Conservation (phyloP, 2,797 vertebrate species). For the Neosalanx taihuensis region DNA sequence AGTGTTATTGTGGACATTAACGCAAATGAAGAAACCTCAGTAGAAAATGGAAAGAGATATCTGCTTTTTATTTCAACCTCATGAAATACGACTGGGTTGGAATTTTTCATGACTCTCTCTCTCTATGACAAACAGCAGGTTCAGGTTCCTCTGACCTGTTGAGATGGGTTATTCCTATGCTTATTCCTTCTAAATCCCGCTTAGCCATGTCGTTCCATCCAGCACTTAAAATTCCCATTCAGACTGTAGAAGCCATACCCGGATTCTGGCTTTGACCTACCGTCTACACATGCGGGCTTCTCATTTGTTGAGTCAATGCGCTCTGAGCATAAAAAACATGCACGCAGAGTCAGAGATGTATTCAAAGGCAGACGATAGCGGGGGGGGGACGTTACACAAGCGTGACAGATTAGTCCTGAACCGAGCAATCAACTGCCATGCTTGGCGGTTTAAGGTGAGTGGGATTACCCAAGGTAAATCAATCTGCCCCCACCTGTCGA, state of each 20-base stretch:
- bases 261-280: not conserved
- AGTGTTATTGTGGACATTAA: no score
- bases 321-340: not conserved
- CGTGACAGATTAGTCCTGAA: conserved; percentile 42
- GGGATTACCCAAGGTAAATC: conserved; percentile 53
- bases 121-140: conserved; percentile 15
- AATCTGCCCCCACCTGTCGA: conserved; percentile 48
- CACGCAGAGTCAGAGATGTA: conserved; percentile 31
- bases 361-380: conserved; percentile 14
- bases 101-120: not conserved
- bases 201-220: conserved; percentile 16
- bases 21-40: no score
- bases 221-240: conserved; percentile 14
- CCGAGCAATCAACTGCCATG: conserved; percentile 38
- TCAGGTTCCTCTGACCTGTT: conserved; percentile 15
- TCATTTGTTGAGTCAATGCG: not conserved
- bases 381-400: conserved; percentile 19
- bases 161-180: conserved; percentile 7
- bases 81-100: not conserved
- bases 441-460: conserved; percentile 45
- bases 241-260: conserved; percentile 4
- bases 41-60: no score
- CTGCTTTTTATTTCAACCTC: not conserved
- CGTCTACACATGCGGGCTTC: not conserved
- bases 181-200: conserved; percentile 17